These are phyloP conservation scores for Paedocypris sp. DNA, from an alignment of 2,113 vertebrate species.

Conservation along the genomic window DNA sequence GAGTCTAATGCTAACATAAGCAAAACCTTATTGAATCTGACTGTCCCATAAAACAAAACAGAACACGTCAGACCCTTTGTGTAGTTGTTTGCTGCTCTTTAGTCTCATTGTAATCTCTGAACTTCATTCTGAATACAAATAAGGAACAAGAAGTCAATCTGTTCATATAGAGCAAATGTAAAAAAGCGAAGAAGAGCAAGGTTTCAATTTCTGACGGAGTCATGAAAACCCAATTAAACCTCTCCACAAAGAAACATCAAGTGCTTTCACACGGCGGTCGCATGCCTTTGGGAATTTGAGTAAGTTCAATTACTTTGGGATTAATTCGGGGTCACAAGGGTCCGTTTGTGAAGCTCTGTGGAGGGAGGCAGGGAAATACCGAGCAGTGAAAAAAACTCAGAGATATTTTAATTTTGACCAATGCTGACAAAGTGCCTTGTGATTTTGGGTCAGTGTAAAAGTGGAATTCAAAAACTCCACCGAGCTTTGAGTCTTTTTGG, in stretches of 20 bases:
- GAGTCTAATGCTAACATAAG: too few species aligned
- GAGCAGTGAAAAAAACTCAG: background rate
- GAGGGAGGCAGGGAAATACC: background rate
- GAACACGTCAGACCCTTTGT: too few species aligned
- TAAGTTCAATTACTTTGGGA: constrained; percentile 41
- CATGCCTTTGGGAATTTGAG: constrained; percentile 29
- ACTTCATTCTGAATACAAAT: background rate
- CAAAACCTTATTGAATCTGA: too few species aligned
- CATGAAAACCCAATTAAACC: constrained; percentile 38
- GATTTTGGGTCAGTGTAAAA: too few species aligned
- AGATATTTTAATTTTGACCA: too few species aligned
- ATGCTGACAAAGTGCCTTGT: too few species aligned
- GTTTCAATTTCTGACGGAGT: constrained; percentile 33
- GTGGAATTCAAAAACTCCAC: too few species aligned
- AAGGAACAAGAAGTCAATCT: background rate
- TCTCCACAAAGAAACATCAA: constrained; percentile 34
- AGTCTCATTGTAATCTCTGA: background rate
- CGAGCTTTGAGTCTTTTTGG: too few species aligned
- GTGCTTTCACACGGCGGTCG: constrained; percentile 16
- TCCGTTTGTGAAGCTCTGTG: constrained; percentile 36
- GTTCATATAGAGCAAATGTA: background rate
- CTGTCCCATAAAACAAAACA: too few species aligned
- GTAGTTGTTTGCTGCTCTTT: background rate
- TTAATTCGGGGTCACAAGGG: constrained; percentile 38
- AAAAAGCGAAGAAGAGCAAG: background rate